Evolutionary conservation across 2,888 invertebrate species (phyloP).

Genomic region (Synergus laeviventris): DNA sequence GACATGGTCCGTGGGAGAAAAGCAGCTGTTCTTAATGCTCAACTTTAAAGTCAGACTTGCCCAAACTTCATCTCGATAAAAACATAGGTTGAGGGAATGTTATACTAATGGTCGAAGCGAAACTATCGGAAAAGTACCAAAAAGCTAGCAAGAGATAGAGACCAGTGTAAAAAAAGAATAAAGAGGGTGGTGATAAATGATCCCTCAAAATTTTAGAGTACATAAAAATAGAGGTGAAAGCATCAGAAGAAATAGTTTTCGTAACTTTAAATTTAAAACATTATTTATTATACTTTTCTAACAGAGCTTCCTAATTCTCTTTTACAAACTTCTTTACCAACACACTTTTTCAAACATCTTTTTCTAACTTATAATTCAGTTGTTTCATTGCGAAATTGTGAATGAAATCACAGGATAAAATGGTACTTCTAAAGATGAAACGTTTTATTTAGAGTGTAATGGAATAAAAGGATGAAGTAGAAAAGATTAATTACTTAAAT

Average conservation of each 20-base stretch:
- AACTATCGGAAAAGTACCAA: conserved; percentile 32
- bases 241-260: background rate
- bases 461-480: background rate
- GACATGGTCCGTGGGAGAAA: conserved; percentile 21
- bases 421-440: background rate
- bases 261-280: background rate
- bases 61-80: conserved; percentile 26
- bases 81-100: conserved; percentile 4
- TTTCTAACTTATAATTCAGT: too few species aligned
- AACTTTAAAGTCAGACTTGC: conserved; percentile 30
- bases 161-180: background rate
- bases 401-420: too few species aligned
- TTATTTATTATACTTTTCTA: too few species aligned
- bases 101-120: conserved; percentile 24
- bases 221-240: background rate
- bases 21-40: conserved; percentile 23
- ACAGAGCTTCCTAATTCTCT: too few species aligned
- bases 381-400: too few species aligned
- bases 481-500: conserved; percentile 19
- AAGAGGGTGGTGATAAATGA: background rate
- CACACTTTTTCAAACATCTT: too few species aligned
- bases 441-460: background rate
- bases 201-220: background rate
- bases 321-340: too few species aligned
- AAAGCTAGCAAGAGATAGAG: conserved; percentile 8